Conservation (phyloP, 2,113 vertebrate species). For the Callionymus lyra region DNA sequence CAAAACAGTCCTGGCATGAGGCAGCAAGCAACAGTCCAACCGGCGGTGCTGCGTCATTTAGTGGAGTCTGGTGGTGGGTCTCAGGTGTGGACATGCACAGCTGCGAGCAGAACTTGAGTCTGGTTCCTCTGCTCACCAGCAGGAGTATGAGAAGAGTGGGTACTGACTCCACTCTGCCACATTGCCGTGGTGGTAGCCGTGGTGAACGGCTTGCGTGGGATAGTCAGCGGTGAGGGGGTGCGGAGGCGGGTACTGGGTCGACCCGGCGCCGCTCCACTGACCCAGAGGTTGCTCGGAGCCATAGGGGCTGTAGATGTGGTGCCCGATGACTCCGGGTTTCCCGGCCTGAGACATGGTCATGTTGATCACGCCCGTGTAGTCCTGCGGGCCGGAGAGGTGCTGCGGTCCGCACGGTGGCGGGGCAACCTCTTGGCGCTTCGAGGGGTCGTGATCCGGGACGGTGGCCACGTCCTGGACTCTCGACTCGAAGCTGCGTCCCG, state of each 20-base stretch:
- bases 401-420: slow-evolving; percentile 49
- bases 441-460: slow-evolving; percentile 64
- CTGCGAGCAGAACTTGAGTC: not conserved
- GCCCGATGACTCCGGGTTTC: slow-evolving; percentile 65
- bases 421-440: slow-evolving; percentile 44
- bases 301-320: slow-evolving; percentile 72
- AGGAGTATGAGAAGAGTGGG: slow-evolving; percentile 81
- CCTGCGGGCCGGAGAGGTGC: slow-evolving; percentile 59
- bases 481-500: slow-evolving; percentile 54
- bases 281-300: slow-evolving; percentile 66
- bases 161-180: slow-evolving; percentile 84
- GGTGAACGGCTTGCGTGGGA: slow-evolving; percentile 66
- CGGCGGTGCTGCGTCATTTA: not conserved
- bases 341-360: slow-evolving; percentile 61
- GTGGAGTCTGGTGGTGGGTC: not conserved
- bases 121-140: slow-evolving; percentile 68
- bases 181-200: slow-evolving; percentile 71
- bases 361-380: slow-evolving; percentile 72
- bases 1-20: slow-evolving; percentile 9
- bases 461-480: slow-evolving; percentile 66
- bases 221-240: slow-evolving; percentile 75
- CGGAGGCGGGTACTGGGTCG: slow-evolving; percentile 68
- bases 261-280: slow-evolving; percentile 73
- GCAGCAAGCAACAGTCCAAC: slow-evolving; percentile 6
- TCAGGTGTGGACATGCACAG: slow-evolving; percentile 28